Percentiles rank a stretch among this genome's conserved stretches.
phyloP scores from a whole-genome alignment of 2,888 invertebrate species.

The Caenorhabditis sinica region DNA sequence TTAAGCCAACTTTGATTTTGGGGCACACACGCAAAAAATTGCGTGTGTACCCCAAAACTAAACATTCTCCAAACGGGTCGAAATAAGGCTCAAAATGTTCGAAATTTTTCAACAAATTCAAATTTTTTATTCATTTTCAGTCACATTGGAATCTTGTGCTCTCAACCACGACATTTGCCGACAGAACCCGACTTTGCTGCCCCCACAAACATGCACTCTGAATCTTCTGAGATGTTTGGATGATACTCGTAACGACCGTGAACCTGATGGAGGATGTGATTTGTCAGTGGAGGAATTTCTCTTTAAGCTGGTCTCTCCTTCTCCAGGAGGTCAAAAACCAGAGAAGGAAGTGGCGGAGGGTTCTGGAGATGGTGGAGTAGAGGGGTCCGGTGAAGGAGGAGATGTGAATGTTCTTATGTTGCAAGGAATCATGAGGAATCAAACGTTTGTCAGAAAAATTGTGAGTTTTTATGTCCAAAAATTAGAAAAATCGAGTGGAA shows the following conservation, averaged over 20 bases:
- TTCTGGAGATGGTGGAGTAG: not conserved
- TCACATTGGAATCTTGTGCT: constrained; percentile 37
- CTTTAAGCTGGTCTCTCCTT: not conserved
- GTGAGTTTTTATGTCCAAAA: constrained; percentile 2
- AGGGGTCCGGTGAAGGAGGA: not conserved
- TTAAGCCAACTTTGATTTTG: not conserved
- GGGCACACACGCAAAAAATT: too few species aligned
- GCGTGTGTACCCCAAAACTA: too few species aligned
- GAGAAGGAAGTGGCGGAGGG: constrained; percentile 1
- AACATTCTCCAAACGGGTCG: too few species aligned
- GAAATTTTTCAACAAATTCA: not conserved
- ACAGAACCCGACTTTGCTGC: not conserved
- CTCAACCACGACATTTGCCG: constrained; percentile 29
- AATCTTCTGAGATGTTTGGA: constrained; percentile 18
- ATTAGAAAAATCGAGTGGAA: not conserved
- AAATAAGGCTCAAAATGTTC: too few species aligned
- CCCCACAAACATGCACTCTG: not conserved
- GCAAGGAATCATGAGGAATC: not conserved
- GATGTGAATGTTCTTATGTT: not conserved
- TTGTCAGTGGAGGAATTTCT: not conserved
- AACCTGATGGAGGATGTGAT: not conserved
- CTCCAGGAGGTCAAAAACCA: not conserved
- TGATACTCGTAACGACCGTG: not conserved
- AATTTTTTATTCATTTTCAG: constrained; percentile 2
- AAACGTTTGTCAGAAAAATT: not conserved